A percentile compares a stretch with the other conserved stretches of the same genome.
These are phyloP conservation scores for Euphonia xanthogaster DNA, from an alignment of 2,797 vertebrate species.

Conservation along the genomic window DNA sequence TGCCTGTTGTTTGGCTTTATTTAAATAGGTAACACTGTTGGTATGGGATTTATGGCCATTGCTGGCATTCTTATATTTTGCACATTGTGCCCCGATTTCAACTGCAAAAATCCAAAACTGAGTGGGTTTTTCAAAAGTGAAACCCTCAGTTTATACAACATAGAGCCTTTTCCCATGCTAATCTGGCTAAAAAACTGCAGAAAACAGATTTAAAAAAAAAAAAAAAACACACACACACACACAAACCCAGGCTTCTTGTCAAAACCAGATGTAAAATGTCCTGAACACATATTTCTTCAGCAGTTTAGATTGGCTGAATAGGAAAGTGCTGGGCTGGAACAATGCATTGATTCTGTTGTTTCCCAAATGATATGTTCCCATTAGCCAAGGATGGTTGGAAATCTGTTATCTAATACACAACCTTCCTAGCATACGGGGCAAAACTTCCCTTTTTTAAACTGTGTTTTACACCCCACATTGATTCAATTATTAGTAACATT, in stretches of 20 bases:
- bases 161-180: background rate
- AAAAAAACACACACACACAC: background rate
- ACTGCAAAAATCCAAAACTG: background rate
- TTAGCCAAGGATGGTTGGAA: constrained; percentile 26
- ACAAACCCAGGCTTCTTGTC: constrained; percentile 67
- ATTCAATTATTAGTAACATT: background rate
- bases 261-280: constrained; percentile 78
- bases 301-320: constrained; percentile 63
- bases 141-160: background rate
- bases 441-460: background rate
- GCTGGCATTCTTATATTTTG: background rate
- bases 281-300: constrained; percentile 68
- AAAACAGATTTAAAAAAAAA: background rate
- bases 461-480: background rate
- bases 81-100: background rate
- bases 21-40: background rate
- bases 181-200: background rate
- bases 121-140: background rate
- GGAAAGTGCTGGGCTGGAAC: constrained; percentile 28
- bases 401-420: background rate
- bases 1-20: background rate
- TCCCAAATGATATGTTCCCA: constrained; percentile 50
- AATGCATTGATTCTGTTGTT: constrained; percentile 65
- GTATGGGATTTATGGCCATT: background rate
- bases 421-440: background rate